Conservation (phyloP, 2,113 vertebrate genomes). For the Cettia cetti region DNA sequence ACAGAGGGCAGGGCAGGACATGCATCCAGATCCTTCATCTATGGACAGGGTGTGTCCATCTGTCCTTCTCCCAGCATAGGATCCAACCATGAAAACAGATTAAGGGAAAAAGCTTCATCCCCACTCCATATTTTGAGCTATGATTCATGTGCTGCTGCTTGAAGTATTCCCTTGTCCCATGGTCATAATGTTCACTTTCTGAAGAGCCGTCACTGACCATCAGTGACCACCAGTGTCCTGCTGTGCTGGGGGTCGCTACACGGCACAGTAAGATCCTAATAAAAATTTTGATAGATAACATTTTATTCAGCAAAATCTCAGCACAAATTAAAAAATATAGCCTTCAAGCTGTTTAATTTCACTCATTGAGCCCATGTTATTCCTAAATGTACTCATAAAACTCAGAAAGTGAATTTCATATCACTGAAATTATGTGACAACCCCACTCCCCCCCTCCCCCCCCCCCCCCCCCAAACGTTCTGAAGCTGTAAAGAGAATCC, state of each 20-base stretch:
- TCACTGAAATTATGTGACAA: neutral
- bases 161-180: rapidly evolving
- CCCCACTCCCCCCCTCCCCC: neutral
- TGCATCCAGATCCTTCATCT: neutral
- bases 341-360: neutral
- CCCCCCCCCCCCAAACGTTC: neutral
- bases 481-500: neutral
- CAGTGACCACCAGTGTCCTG: neutral
- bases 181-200: neutral
- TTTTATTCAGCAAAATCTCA: neutral
- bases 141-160: rapidly evolving
- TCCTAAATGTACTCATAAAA: neutral
- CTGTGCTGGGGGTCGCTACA: neutral
- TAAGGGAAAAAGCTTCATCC: neutral
- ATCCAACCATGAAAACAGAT: neutral
- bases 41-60: rapidly evolving
- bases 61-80: neutral
- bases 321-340: neutral
- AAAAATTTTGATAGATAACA: neutral
- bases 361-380: rapidly evolving
- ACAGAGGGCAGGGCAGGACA: neutral
- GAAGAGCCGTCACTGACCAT: neutral
- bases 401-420: neutral
- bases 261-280: neutral
- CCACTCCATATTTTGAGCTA: neutral